Evolutionary conservation across 2,888 invertebrate genomes (phyloP), one percentile per base, ranked within the genome.

Genomic region (Heliconius ethilla): DNA sequence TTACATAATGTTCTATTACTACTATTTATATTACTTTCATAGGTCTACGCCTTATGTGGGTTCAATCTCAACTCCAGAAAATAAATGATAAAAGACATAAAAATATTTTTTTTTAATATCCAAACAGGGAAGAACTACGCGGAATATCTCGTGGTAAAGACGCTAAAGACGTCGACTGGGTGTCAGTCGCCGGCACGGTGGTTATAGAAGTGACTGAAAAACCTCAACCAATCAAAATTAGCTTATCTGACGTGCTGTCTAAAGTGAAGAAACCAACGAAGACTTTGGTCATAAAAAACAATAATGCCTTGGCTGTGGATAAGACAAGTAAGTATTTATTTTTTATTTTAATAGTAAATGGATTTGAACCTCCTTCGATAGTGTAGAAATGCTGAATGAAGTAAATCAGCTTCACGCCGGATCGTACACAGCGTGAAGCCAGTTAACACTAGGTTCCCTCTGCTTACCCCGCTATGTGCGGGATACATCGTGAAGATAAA

Each of bases 101-200:
- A 15, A 5, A 55, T 55, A 55, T 55, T 5, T 59, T 6, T 59
- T 59, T 3, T 59, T 33, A 33, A 59, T n/a, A 59, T 18, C 22
- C 18, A 7, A 59, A 59, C 55, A 97, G 97, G 81, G 98, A 98
- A 91, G 98, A 98, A 89, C 95, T 98, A 10, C 92, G 97, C 45
- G 98, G 98, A 29, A 96, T 97, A 51, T 97, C 98, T 0, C 95
- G 98, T 82, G 97, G 97, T 62, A 96, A 96, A 84, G 96, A 96
- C 87, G 96, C 96, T 0, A 97, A 98, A 89, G 98, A 98, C 88
- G 95, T 98, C 0, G 97, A 98, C 90, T 98, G 98, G 98, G 95
- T 96, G 1, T 95, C 96, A 65, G 96, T 98, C 0, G 98, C 98
- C 0, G 95, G 96, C 13, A 96, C 96, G 3, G 95, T 91, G 0